These are phyloP conservation scores for Hypanus sabinus DNA, from an alignment of 2,113 vertebrate genomes.

Conservation along the genomic window DNA sequence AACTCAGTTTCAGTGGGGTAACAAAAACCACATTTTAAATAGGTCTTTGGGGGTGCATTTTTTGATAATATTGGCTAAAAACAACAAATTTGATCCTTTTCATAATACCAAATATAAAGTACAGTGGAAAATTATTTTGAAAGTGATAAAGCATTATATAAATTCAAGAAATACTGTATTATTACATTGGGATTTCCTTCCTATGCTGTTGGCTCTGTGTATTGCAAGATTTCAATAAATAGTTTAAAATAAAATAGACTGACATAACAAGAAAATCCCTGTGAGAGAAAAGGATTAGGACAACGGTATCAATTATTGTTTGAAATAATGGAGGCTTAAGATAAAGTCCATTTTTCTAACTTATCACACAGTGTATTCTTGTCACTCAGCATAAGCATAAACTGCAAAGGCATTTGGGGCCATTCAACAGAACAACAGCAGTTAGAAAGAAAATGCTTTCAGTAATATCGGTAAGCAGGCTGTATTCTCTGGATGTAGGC, in stretches of 20 bases:
- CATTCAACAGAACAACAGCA: neutral
- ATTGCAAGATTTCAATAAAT: conserved; percentile 20
- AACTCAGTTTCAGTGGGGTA: no score
- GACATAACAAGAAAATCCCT: neutral
- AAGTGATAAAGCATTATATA: neutral
- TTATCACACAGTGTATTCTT: neutral
- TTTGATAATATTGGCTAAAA: no score
- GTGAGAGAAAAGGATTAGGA: conserved; percentile 27
- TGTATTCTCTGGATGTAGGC: neutral
- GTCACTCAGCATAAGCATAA: neutral
- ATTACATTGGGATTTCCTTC: conserved; percentile 19
- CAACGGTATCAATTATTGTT: conserved; percentile 26
- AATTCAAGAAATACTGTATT: neutral
- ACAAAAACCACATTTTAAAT: no score
- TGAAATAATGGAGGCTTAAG: conserved; percentile 33
- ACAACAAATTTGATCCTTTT: no score
- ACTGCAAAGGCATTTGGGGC: neutral
- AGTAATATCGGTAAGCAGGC: neutral
- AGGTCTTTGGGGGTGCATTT: no score
- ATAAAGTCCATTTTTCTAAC: conserved; percentile 12
- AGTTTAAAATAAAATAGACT: conserved; percentile 21
- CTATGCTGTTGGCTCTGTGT: neutral
- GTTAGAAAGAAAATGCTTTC: neutral
- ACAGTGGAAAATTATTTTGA: neutral
- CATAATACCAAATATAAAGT: neutral